Evolutionary conservation across 2,888 invertebrate genomes (phyloP).

Genomic region (Lepidocyrtinus sp.): DNA sequence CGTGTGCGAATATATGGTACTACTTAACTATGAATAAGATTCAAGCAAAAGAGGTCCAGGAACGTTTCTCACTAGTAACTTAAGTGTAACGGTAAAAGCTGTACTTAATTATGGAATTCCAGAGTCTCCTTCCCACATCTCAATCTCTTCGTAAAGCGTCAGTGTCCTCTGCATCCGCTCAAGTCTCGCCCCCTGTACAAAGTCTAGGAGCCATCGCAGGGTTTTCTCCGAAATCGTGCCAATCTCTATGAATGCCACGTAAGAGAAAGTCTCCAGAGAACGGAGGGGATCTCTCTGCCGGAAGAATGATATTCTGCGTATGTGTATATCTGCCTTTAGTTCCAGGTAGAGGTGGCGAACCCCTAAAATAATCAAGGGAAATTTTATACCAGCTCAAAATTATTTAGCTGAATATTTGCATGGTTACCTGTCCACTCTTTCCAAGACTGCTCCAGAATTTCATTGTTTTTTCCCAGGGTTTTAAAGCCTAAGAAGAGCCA

Average conservation of each 20-base stretch:
- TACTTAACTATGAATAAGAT: too few species aligned
- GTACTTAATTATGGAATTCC: too few species aligned
- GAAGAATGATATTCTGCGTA: slow-evolving; percentile 72
- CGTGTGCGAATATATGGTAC: too few species aligned
- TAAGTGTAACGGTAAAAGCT: too few species aligned
- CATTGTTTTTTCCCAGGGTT: slow-evolving; percentile 72
- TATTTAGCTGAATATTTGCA: too few species aligned
- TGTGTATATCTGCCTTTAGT: slow-evolving; percentile 73
- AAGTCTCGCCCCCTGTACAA: slow-evolving; percentile 73
- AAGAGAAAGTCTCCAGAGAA: slow-evolving; percentile 73
- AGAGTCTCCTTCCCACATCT: slow-evolving; percentile 51
- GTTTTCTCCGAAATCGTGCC: slow-evolving; percentile 71
- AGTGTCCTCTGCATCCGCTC: slow-evolving; percentile 73
- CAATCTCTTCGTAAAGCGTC: slow-evolving; percentile 71
- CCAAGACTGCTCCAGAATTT: slow-evolving; percentile 71
- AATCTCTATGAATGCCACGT: slow-evolving; percentile 73
- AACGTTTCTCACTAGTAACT: too few species aligned
- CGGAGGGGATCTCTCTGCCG: slow-evolving; percentile 71
- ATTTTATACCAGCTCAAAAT: too few species aligned
- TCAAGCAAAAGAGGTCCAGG: too few species aligned
- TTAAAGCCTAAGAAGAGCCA: slow-evolving; percentile 72
- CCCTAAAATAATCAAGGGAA: slow-evolving; percentile 56
- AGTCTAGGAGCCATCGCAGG: slow-evolving; percentile 72
- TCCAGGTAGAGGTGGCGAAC: slow-evolving; percentile 73
- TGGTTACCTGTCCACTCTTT: slow-evolving; percentile 73